Conservation (phyloP, 2,888 invertebrate genomes). For the Seira sanloemensis region DNA sequence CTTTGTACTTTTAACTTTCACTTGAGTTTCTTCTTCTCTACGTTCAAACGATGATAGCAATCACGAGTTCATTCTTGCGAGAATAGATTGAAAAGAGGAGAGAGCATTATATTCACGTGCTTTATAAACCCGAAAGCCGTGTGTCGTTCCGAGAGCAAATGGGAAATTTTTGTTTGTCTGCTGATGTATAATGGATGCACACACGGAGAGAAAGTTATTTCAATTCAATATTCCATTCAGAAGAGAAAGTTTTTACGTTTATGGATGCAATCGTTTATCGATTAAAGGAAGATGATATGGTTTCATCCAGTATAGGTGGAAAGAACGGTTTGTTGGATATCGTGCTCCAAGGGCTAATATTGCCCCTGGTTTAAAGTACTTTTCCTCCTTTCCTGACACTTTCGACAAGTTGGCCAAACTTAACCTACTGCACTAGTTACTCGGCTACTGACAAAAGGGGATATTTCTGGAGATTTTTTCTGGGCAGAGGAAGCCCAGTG, state of each 20-base stretch:
- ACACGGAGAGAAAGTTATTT: neutral
- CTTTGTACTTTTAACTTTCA: neutral
- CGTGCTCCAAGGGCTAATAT: neutral
- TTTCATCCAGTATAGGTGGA: no score
- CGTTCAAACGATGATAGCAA: slow-evolving; percentile 14
- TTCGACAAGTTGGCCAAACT: neutral
- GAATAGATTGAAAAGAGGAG: slow-evolving; percentile 30
- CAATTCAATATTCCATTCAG: neutral
- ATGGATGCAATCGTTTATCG: slow-evolving; percentile 43
- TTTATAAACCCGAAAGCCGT: no score
- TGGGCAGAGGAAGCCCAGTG: no score
- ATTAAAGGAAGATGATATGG: slow-evolving; percentile 40
- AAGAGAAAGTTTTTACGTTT: slow-evolving; percentile 22
- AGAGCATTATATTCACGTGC: neutral
- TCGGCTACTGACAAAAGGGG: neutral
- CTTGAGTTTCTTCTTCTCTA: neutral
- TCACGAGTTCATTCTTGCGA: slow-evolving; percentile 37
- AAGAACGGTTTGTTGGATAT: no score
- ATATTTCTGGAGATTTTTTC: neutral
- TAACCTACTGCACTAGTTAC: slow-evolving; percentile 15
- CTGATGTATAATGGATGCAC: neutral
- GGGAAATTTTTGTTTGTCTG: neutral
- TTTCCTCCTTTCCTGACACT: neutral
- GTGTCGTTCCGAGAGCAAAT: no score
- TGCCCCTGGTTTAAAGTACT: neutral